A percentile compares a stretch with the other conserved stretches of the same genome.
Conservation (phyloP, 2,797 vertebrate genomes). For the Antrozous pallidus region DNA sequence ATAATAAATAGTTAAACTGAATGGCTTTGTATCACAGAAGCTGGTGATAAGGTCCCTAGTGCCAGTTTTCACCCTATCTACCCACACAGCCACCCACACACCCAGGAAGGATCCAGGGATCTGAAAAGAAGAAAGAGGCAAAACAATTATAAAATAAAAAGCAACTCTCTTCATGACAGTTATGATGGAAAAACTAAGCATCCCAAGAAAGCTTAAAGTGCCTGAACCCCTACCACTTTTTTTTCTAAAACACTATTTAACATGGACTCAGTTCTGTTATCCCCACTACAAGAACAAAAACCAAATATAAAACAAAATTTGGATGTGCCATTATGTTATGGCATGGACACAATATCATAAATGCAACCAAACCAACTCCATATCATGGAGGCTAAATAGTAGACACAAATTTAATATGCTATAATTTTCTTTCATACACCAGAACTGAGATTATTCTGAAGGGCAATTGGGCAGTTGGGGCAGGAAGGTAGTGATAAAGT, state of each 20-base stretch:
- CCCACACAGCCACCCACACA: too few species aligned
- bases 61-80: background rate
- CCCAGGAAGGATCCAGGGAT: background rate
- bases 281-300: background rate
- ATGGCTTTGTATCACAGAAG: background rate
- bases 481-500: background rate
- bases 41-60: background rate
- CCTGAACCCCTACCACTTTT: background rate
- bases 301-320: background rate
- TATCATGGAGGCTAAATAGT: background rate
- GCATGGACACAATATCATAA: background rate
- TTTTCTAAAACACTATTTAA: background rate
- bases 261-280: rapidly evolving
- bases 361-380: background rate
- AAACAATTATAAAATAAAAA: background rate
- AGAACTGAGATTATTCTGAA: background rate
- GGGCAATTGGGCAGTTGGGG: background rate
- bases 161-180: background rate
- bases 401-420: background rate
- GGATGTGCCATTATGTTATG: background rate
- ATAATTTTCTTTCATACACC: background rate
- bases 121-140: background rate
- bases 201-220: background rate
- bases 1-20: background rate
- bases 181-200: background rate